Conservation (phyloP, 2,113 vertebrate species). For the Anser brachyrhynchus region DNA sequence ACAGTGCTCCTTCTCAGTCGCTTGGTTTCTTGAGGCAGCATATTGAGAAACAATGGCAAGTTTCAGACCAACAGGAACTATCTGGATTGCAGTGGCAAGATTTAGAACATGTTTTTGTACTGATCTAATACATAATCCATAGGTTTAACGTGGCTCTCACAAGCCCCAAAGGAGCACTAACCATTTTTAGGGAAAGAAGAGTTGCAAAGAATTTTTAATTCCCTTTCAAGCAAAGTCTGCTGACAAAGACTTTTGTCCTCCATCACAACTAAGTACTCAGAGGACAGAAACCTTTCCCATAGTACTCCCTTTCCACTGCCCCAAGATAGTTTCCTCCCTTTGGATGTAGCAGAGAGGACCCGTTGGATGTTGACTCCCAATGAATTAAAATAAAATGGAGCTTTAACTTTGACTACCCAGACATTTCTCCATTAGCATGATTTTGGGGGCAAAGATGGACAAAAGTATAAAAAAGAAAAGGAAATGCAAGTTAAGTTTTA, state of each 20-base stretch:
- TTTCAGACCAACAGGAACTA: neutral
- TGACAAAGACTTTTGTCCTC: slow-evolving; percentile 16
- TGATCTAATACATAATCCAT: neutral
- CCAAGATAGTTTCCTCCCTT: neutral
- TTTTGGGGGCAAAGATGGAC: neutral
- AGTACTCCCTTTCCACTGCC: neutral
- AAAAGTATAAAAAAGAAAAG: neutral
- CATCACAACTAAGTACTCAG: neutral
- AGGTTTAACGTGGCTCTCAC: neutral
- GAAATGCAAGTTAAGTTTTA: neutral
- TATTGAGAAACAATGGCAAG: neutral
- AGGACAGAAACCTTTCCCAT: neutral
- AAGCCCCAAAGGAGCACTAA: neutral
- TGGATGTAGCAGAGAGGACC: neutral
- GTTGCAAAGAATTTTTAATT: neutral
- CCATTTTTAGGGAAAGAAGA: slow-evolving; percentile 1
- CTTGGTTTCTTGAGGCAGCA: neutral
- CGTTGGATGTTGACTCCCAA: neutral
- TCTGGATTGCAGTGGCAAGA: neutral
- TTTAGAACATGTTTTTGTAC: neutral
- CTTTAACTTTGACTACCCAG: neutral
- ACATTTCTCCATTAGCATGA: neutral
- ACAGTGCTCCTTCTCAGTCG: neutral
- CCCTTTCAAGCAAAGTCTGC: slow-evolving; percentile 12
- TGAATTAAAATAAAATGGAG: neutral